These are phyloP conservation scores for Corynorhinus townsendii DNA, from an alignment of 2,113 vertebrate genomes.

Conservation along the genomic window DNA sequence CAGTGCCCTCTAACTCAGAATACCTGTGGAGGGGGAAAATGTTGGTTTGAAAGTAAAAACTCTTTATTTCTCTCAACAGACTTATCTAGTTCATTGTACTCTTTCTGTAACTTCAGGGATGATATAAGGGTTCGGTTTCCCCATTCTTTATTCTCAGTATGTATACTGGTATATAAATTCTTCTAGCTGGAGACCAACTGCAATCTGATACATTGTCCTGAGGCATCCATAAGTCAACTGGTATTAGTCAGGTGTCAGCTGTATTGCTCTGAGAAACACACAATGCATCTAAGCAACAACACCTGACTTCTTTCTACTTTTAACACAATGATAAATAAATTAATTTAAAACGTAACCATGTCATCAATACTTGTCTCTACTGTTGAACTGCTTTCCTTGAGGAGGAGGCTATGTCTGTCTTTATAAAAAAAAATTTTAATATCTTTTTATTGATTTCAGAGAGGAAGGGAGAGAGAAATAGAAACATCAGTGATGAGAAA, in stretches of 20 bases:
- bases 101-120: background rate
- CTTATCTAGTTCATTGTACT: background rate
- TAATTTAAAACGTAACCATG: background rate
- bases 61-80: background rate
- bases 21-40: background rate
- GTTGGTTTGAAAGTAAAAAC: background rate
- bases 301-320: background rate
- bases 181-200: background rate
- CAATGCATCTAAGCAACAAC: background rate
- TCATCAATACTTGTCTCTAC: background rate
- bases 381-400: background rate
- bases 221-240: background rate
- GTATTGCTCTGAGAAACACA: background rate
- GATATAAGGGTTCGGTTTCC: background rate
- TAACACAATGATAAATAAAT: background rate
- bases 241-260: background rate
- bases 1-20: background rate
- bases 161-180: background rate
- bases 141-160: background rate
- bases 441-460: no score
- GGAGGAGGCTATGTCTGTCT: background rate
- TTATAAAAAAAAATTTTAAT: background rate
- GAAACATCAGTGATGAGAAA: no score
- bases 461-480: no score
- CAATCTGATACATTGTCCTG: background rate